These are phyloP conservation scores for Leptinotarsa tumamoca DNA, from an alignment of 2,888 invertebrate species.

Conservation along the genomic window DNA sequence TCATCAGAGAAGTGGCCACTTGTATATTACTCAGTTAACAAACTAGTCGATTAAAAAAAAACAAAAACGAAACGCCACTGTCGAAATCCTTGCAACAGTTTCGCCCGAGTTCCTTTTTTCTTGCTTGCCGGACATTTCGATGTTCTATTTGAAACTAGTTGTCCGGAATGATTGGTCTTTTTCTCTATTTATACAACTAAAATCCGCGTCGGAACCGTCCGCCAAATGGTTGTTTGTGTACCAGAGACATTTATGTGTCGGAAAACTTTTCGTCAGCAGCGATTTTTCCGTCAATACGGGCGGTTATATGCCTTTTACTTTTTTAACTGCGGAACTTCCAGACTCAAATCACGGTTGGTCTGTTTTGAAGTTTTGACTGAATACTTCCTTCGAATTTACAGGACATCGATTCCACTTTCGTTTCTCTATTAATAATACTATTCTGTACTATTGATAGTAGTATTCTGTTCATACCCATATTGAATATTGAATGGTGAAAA, in stretches of 20 bases:
- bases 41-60: too few relatives aligned
- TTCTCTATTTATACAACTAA: conserved; percentile 42
- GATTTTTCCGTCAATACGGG: conserved; percentile 25
- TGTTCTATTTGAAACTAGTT: conserved; percentile 46
- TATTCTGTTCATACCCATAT: too few relatives aligned
- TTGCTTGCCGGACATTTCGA: conserved; percentile 39
- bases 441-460: too few relatives aligned
- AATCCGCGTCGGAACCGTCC: conserved; percentile 30
- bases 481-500: too few relatives aligned
- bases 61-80: neutral
- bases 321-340: neutral
- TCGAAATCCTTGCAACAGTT: conserved; percentile 37
- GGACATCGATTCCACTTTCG: too few relatives aligned
- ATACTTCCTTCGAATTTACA: too few relatives aligned
- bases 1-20: too few relatives aligned
- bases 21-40: too few relatives aligned
- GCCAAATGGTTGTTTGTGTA: conserved; percentile 37
- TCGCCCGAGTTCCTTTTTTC: conserved; percentile 23
- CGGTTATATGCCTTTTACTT: neutral
- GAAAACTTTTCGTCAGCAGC: conserved; percentile 21
- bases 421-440: too few relatives aligned
- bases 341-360: neutral
- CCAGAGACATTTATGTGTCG: conserved; percentile 17
- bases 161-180: conserved; percentile 47
- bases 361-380: neutral